These are phyloP conservation scores for Nyctibius grandis DNA, from an alignment of 2,797 vertebrate genomes.

Conservation along the genomic window DNA sequence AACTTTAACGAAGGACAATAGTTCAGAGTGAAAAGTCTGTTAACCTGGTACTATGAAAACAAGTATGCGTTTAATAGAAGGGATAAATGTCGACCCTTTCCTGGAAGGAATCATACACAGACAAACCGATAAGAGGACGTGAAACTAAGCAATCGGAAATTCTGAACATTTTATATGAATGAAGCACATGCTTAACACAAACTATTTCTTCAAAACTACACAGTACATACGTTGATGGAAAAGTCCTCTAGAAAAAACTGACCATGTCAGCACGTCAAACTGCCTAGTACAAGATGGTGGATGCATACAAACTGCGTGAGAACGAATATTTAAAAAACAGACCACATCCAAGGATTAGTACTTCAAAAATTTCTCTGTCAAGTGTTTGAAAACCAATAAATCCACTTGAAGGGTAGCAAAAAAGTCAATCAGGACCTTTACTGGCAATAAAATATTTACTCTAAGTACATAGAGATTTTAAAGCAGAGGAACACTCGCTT, in stretches of 20 bases:
- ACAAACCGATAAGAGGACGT: conserved; percentile 67
- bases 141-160: conserved; percentile 69
- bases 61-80: conserved; percentile 52
- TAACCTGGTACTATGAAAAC: conserved; percentile 68
- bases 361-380: conserved; percentile 64
- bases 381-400: conserved; percentile 56
- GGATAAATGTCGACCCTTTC: conserved; percentile 53
- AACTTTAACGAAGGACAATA: conserved; percentile 63
- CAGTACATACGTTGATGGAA: conserved; percentile 69
- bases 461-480: conserved; percentile 51
- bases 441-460: conserved; percentile 55
- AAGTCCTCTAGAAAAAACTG: conserved; percentile 71
- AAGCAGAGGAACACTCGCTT: conserved; percentile 52
- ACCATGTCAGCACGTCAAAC: conserved; percentile 68
- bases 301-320: conserved; percentile 64
- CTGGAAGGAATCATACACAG: conserved; percentile 70
- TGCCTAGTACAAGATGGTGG: conserved; percentile 70
- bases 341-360: conserved; percentile 65
- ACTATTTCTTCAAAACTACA: conserved; percentile 72
- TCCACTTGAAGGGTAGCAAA: conserved; percentile 44
- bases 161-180: conserved; percentile 75
- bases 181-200: conserved; percentile 79
- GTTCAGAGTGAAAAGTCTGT: conserved; percentile 31
- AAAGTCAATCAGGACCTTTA: conserved; percentile 53
- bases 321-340: conserved; percentile 57